phyloP scores from a whole-genome alignment of 2,113 vertebrate genomes.

The Psilopsiagon aymara region DNA sequence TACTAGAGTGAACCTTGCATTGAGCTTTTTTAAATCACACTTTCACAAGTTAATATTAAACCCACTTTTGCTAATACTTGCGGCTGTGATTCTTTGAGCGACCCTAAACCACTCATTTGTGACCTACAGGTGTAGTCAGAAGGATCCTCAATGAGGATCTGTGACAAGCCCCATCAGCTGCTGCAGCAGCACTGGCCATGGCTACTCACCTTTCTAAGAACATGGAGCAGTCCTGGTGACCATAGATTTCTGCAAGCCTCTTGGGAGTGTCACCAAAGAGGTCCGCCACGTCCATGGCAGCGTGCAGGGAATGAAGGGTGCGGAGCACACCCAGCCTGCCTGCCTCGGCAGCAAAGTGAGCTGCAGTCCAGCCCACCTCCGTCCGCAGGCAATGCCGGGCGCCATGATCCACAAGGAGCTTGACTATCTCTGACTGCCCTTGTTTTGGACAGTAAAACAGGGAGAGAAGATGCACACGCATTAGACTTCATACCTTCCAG shows the following conservation, averaged over 20 bases:
- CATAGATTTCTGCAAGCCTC: slow-evolving; percentile 87
- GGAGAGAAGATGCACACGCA: neutral
- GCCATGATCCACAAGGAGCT: slow-evolving; percentile 82
- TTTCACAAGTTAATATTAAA: neutral
- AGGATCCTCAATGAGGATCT: neutral
- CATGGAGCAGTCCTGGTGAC: slow-evolving; percentile 82
- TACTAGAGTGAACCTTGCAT: neutral
- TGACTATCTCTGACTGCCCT: slow-evolving; percentile 81
- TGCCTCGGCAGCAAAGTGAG: slow-evolving; percentile 86
- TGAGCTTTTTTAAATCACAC: neutral
- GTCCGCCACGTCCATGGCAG: slow-evolving; percentile 82
- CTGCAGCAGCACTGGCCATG: accelerated
- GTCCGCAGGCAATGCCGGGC: slow-evolving; percentile 83
- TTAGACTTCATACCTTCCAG: neutral
- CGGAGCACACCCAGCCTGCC: slow-evolving; percentile 82
- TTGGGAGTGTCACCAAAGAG: slow-evolving; percentile 85
- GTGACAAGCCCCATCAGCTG: neutral
- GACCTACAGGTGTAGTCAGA: neutral
- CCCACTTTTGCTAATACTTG: neutral
- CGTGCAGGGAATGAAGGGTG: slow-evolving; percentile 81
- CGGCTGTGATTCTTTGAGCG: neutral
- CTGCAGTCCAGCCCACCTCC: slow-evolving; percentile 84
- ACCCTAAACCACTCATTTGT: neutral
- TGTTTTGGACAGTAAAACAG: neutral
- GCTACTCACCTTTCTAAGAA: slow-evolving; percentile 86